phyloP scores from a whole-genome alignment of 1,140 invertebrate genomes.

The Zaprionus inermis region DNA sequence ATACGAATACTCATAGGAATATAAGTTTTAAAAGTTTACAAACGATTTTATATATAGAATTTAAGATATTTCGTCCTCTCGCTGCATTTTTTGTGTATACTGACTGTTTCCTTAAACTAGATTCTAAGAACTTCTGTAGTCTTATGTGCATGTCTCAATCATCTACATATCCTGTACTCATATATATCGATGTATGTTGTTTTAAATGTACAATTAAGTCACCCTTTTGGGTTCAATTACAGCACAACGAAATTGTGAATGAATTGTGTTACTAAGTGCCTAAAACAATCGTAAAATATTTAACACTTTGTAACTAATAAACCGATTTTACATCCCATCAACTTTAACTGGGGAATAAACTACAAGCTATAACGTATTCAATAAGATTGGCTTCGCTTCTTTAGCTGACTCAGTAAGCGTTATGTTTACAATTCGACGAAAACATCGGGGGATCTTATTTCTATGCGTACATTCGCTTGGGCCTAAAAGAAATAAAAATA shows the following conservation, averaged over 20 bases:
- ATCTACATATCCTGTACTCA: neutral
- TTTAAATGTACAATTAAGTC: slow-evolving; percentile 51
- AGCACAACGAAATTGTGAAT: slow-evolving; percentile 38
- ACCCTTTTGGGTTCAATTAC: slow-evolving; percentile 30
- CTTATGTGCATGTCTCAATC: slow-evolving; percentile 9
- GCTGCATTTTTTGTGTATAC: slow-evolving; percentile 22
- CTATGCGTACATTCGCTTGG: slow-evolving; percentile 45
- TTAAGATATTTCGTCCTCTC: slow-evolving; percentile 8
- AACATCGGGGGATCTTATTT: slow-evolving; percentile 23
- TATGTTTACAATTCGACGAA: slow-evolving; percentile 1
- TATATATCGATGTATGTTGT: slow-evolving; percentile 41
- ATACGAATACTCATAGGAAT: slow-evolving; percentile 66
- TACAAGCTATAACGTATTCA: neutral
- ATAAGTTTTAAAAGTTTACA: slow-evolving; percentile 46
- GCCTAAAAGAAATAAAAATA: slow-evolving; percentile 43
- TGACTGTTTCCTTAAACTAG: slow-evolving; percentile 58
- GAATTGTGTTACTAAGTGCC: slow-evolving; percentile 51
- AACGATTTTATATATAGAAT: slow-evolving; percentile 16
- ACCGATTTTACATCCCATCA: slow-evolving; percentile 63
- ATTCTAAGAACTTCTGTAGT: slow-evolving; percentile 31
- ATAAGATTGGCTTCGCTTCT: neutral
- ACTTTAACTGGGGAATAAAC: neutral
- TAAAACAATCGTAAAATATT: slow-evolving; percentile 32
- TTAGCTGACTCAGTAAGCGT: neutral
- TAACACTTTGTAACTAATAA: slow-evolving; percentile 71